Evolutionary conservation across 1,140 invertebrate genomes (phyloP), one percentile per base, ranked within the genome.

Genomic region (Mylabris phalerata): DNA sequence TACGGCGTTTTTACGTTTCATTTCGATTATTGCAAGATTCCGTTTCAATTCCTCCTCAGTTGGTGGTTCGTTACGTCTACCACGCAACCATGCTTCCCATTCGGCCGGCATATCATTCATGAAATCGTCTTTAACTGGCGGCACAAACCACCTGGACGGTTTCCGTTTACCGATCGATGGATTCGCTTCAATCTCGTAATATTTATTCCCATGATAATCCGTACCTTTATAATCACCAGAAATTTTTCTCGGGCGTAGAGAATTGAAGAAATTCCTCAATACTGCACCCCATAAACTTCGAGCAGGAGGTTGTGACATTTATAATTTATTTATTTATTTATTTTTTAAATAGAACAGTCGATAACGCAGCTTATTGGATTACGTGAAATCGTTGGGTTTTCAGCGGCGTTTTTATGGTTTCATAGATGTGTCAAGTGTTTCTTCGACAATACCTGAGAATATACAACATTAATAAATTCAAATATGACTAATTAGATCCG

Each of bases 81-180:
- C 77, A 73, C 90, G 77, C 24, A 93, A 73, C 90, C 90, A 93
- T 9, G 89, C 76, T 73, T 90, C 87, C 90, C 90, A 93, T 73
- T 92, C 89, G 3, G 87, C 80, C 4, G 89, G 88, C 44, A 89
- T 69, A 65, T 89, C 86, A 67, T 86, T 80, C 45, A 85, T 78
- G 65, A 87, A 85, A 65, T 80, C 60, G 0, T 82, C 75, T 42
- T 83, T 81, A 13, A 78, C 75, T 0, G 75, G 68, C 1, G 89
- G 86, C 55, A 80, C 80, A 75, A 89, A 92, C 81, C 83, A 92
- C 51, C 90, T 73, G 1, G 78, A 78, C 1, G 82, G 65, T 63
- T 78, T 84, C 44, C 82, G 77, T 67, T 81, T 84, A 0, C 79
- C 81, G 40, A 75, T 72, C 19, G 77, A 75, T 2, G 80, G 77